phyloP scores from a whole-genome alignment of 2,113 vertebrate genomes.

The Ochotona curzoniae region DNA sequence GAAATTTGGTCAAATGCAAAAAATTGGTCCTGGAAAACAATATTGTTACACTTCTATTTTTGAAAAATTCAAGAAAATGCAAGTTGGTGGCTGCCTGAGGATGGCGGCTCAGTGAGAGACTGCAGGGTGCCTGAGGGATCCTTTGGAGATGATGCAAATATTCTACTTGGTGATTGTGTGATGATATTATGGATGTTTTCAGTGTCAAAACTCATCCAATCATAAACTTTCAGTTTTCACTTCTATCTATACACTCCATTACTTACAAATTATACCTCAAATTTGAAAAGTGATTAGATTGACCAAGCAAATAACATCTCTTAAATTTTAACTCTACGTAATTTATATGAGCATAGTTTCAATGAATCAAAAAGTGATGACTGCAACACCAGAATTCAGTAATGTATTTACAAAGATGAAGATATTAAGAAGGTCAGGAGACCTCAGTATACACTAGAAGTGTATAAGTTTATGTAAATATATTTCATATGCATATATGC shows the following conservation, averaged over 20 bases:
- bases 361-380: slow-evolving; percentile 4
- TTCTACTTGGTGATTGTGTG: not conserved
- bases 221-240: not conserved
- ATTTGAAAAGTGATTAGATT: not conserved
- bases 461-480: not conserved
- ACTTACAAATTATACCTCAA: not conserved
- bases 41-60: not conserved
- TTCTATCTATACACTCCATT: slow-evolving; percentile 21
- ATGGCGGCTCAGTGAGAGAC: not conserved
- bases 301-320: slow-evolving; percentile 8
- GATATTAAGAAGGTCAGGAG: not conserved
- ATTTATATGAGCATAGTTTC: not conserved
- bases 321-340: not conserved
- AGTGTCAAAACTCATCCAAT: not conserved
- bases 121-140: not conserved
- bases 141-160: not conserved
- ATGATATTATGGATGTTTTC: not conserved
- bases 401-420: not conserved
- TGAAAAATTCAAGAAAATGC: not conserved
- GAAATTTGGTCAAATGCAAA: not conserved
- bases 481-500: no score
- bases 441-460: not conserved
- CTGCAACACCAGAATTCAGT: not conserved
- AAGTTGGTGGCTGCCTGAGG: not conserved
- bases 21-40: not conserved